Evolutionary conservation across 1,140 invertebrate species (phyloP), one percentile per base, ranked within the genome.

Genomic region (Trachymyrmex cornetzi): DNA sequence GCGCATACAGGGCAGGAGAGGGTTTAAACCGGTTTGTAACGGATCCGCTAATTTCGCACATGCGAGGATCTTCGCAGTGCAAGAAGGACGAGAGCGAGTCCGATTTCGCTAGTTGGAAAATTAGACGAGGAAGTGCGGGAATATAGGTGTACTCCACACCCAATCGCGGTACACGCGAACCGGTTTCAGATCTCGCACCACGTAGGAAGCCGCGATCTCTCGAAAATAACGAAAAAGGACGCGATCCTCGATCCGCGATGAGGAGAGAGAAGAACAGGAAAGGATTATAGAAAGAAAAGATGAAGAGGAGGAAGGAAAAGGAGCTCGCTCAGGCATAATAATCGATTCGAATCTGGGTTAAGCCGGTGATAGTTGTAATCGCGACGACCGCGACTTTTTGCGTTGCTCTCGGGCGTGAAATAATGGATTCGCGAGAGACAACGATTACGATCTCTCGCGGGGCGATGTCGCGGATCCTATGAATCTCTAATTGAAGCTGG

Each of bases 401-500:
- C 71, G 16, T 50, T 44, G 14, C 27, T 34, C 34, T 48, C 44
- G 55, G 19, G 38, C 30, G 53, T 27, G 81, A 27, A 67, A 63
- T 34, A 84, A 87, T 48, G 53, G 27, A 53, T 64, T 77, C 63
- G 57, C 63, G 34, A 0, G 69, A 75, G 82, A 90, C 80, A 77
- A 85, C 44, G 75, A 88, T 84, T 71, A 57, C 55, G 61, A 71
- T 64, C 30, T 12, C 50, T 50, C 77, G 11, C 55, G 63, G 3
- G 50, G 11, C 61, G 63, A 66, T 53, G 27, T 38, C 57, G 24
- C 50, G 55, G 44, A 89, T 77, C 86, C 71, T 87, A 90, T 90
- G 89, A 90, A 88, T 90, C 53, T 88, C 81, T 90, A 90, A 90
- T 90, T 74, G 89, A 67, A 38, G 57, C 64, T 48, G 50, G 71